Conservation (phyloP, 2,113 vertebrate genomes). For the Perca schrenkii region DNA sequence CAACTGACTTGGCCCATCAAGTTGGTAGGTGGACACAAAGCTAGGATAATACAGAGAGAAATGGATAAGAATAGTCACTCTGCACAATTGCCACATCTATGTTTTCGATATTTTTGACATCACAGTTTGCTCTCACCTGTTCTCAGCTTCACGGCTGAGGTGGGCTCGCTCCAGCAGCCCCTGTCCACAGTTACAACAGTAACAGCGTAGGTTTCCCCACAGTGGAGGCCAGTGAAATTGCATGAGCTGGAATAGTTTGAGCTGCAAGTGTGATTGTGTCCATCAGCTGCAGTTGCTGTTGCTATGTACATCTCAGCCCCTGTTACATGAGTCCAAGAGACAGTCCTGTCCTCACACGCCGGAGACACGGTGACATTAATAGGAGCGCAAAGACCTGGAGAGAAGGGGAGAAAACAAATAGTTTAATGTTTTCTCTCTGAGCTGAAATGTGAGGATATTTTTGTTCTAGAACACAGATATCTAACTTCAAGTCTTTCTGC, state of each 20-base stretch:
- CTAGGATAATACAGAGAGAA: conserved; percentile 45
- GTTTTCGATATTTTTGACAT: background rate
- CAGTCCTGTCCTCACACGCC: conserved; percentile 55
- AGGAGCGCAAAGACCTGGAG: conserved; percentile 72
- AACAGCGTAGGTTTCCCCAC: conserved; percentile 70
- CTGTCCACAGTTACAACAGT: conserved; percentile 66
- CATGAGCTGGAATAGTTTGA: conserved; percentile 61
- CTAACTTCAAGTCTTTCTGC: background rate
- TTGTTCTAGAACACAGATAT: background rate
- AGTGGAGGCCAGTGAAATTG: conserved; percentile 74
- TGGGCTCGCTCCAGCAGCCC: conserved; percentile 68
- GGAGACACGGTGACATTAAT: conserved; percentile 42
- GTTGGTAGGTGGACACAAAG: conserved; percentile 67
- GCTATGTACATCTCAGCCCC: conserved; percentile 70
- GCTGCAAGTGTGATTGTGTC: conserved; percentile 69
- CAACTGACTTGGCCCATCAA: conserved; percentile 63
- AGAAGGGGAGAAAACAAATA: background rate
- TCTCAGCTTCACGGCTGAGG: conserved; percentile 50
- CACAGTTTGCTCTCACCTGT: conserved; percentile 62
- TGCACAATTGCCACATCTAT: background rate
- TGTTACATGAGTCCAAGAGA: conserved; percentile 69
- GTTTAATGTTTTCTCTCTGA: background rate
- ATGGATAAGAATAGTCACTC: background rate
- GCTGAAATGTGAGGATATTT: background rate
- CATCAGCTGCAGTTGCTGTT: conserved; percentile 66